Evolutionary conservation across 2,113 vertebrate species (phyloP), one percentile per base, ranked within the genome.

Genomic region (Ictidomys tridecemlineatus): DNA sequence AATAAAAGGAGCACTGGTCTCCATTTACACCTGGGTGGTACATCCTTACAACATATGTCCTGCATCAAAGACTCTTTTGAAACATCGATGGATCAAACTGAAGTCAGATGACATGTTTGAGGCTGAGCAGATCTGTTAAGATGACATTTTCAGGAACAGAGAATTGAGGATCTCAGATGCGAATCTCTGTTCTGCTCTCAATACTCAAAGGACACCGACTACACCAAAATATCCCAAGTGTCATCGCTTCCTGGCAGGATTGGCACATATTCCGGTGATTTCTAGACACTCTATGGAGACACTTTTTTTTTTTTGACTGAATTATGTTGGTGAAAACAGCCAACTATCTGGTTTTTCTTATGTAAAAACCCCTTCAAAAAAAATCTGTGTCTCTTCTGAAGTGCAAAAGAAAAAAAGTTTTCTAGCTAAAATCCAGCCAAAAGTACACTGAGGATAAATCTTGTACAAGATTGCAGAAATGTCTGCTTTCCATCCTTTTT

Each of bases 81-180:
- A 96, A 94, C 74, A 91, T 69, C 39, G 85, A 63, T 96, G 69
- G 51, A 94, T 93, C 73, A 53, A 86, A 92, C 48, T 32, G 45
- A 83, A 89, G 48, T 65, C 14, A 51, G 83, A 69, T 93, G 88
- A 86, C 53, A 86, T 1, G 1, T 93, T 96, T 88, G 84, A 56
- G 56, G 70, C 89, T 97, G 78, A 91, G 74, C 85, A 86, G 86
- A 94, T 88, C 85, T 97, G 89, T 70, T 30, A 93, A 79, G 48
- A 95, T 87, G 96, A 96, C 96, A 96, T 96, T 96, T 97, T 93
- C 91, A 86, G 83, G 82, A 93, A 96, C 67, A 91, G 78, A 39
- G 45, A 92, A 85, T 65, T 87, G 85, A 77, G 37, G 37, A 76
- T 90, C 10, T 56, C 28, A 87, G 85, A 93, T 77, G 67, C 2